Evolutionary conservation across 2,888 invertebrate genomes (phyloP).

Genomic region (Ctena decussata): DNA sequence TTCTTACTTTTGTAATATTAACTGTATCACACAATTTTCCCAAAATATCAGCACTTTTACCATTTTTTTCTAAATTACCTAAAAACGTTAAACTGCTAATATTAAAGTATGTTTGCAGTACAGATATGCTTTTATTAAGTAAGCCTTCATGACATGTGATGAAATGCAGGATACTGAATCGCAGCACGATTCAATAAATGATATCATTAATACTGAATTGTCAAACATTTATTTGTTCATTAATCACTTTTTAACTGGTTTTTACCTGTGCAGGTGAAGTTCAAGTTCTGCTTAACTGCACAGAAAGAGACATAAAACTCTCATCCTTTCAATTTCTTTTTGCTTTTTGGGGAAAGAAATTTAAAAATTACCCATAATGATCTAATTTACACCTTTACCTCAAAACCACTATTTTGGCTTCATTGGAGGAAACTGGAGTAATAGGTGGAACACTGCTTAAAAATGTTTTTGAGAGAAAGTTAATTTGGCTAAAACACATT

Average conservation of each 20-base stretch:
- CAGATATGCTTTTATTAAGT: too few relatives aligned
- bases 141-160: background rate
- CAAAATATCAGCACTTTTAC: too few relatives aligned
- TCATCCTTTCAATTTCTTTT: background rate
- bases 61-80: too few relatives aligned
- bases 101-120: too few relatives aligned
- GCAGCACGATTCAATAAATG: background rate
- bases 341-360: background rate
- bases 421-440: too few relatives aligned
- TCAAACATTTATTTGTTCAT: background rate
- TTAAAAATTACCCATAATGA: background rate
- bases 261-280: background rate
- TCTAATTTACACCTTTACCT: background rate
- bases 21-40: too few relatives aligned
- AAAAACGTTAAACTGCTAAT: too few relatives aligned
- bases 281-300: background rate
- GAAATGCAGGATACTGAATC: background rate
- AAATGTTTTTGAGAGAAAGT: too few relatives aligned
- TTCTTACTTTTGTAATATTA: too few relatives aligned
- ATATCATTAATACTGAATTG: background rate
- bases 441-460: too few relatives aligned
- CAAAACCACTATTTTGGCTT: slow-evolving; percentile 1
- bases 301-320: background rate
- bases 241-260: background rate
- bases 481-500: too few relatives aligned